Percentiles rank a stretch among this genome's conserved stretches.
Evolutionary conservation across 53 echinoderm and acorn worm species (phyloP).

Genomic region (Temnopleurus reevesii): DNA sequence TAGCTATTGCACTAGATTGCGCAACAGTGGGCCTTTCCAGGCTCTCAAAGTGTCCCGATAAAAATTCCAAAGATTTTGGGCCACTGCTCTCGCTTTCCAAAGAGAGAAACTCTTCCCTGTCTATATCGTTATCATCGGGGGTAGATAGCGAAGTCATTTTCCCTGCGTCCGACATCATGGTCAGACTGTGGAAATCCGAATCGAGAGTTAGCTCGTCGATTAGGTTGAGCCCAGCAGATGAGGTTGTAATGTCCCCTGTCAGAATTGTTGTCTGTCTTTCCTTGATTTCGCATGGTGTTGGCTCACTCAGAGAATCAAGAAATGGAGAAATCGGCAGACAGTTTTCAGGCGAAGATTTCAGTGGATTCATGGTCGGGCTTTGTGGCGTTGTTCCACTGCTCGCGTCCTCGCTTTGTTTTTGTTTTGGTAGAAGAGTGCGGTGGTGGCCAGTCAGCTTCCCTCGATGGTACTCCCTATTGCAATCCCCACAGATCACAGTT

Average conservation of each 20-base stretch:
- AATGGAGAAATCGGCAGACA: conserved; percentile 41
- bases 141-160: conserved; percentile 33
- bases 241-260: conserved; percentile 17
- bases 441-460: conserved; percentile 86
- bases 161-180: not conserved
- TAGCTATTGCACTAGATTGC: conserved; percentile 39
- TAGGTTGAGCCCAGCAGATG: not conserved
- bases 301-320: conserved; percentile 35
- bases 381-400: not conserved
- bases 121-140: conserved; percentile 32
- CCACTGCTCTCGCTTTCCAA: not conserved
- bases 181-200: conserved; percentile 33
- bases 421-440: conserved; percentile 68
- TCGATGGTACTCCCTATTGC: conserved; percentile 78
- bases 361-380: not conserved
- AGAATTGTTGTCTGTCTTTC: conserved; percentile 42
- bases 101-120: conserved; percentile 13
- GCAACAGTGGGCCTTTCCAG: conserved; percentile 18
- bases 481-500: conserved; percentile 77
- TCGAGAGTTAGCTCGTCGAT: conserved; percentile 14
- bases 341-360: conserved; percentile 32
- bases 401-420: conserved; percentile 1
- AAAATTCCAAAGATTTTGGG: conserved; percentile 23
- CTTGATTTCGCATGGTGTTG: conserved; percentile 45
- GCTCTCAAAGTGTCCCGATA: conserved; percentile 38